Base-by-base conservation (phyloP, 2,888 invertebrate species). In the Dusona sp. region DNA sequence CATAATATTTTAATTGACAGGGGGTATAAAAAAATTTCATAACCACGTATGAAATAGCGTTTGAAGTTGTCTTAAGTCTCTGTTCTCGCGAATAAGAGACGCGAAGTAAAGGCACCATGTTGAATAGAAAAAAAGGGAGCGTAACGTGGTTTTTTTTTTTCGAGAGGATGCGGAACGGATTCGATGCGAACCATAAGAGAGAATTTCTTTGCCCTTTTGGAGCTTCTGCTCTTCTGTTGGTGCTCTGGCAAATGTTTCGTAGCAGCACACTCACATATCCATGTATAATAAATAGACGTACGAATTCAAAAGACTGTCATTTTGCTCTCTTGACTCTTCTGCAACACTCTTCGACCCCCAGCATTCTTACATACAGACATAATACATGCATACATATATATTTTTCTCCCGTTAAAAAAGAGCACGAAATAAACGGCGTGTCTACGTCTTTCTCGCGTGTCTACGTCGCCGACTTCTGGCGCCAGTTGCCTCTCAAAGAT, bases 401-500 rank as follows among this genome's bases (percentile, higher is more conserved):
- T 61, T 9, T 78, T 38, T 79, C 8, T 36, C 48, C 6, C 36
- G 36, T 64, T 72, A 38, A 51, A 73, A 73, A 79, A 79, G 79
- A 54, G n/a, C 64, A 51, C 73, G 65, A 74, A 51, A 81, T 51
- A 67, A 68, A 64, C 61, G 72, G n/a, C n/a, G n/a, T n/a, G n/a
- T n/a, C n/a, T 77, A 22, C 48, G 57, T 79, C 67, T 61, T 65
- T 81, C 81, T 81, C 70, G 8, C 67, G 45, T 57, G 61, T 79
- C 29, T 33, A 48, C 61, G 79, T 75, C 79, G 74, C 42, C 79
- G 77, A 68, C 67, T 83, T 83, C 64, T 81, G 85, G 85, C 85
- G 85, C 85, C 85, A 81, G 85, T 72, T 65, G 77, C 77, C 77
- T 81, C 81, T 78, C 81, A 72, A 81, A 85, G 80, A 64, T 79